These are phyloP conservation scores for Clivina fossor DNA, from an alignment of 2,888 invertebrate species.

Conservation along the genomic window DNA sequence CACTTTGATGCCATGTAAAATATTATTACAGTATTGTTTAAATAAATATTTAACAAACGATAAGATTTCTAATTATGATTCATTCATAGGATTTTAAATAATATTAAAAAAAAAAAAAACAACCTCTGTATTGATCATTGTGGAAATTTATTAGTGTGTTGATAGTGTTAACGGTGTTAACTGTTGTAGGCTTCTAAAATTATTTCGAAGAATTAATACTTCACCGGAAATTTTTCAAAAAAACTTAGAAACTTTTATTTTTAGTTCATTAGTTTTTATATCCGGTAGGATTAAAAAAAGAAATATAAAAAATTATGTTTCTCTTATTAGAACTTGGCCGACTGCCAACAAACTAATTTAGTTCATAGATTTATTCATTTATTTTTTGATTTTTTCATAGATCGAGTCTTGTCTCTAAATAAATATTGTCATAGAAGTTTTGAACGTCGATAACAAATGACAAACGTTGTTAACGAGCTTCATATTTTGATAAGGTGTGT, in stretches of 20 bases:
- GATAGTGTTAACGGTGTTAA: no score
- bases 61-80: no score
- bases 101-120: no score
- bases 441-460: neutral
- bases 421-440: neutral
- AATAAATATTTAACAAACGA: no score
- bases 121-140: no score
- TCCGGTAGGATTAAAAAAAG: slow-evolving; percentile 22
- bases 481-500: slow-evolving; percentile 1
- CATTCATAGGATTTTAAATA: no score
- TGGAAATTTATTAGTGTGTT: no score
- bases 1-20: no score
- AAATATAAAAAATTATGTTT: slow-evolving; percentile 5
- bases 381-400: slow-evolving; percentile 13
- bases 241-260: slow-evolving; percentile 8
- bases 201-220: neutral
- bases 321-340: slow-evolving; percentile 25
- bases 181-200: no score
- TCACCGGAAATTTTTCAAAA: neutral
- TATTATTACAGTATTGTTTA: no score
- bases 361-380: slow-evolving; percentile 5
- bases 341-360: slow-evolving; percentile 14
- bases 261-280: slow-evolving; percentile 22
- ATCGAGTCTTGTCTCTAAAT: slow-evolving; percentile 15
- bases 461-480: slow-evolving; percentile 2